Conservation (phyloP, 1,140 invertebrate genomes). For the Drosophila prosaltans region DNA sequence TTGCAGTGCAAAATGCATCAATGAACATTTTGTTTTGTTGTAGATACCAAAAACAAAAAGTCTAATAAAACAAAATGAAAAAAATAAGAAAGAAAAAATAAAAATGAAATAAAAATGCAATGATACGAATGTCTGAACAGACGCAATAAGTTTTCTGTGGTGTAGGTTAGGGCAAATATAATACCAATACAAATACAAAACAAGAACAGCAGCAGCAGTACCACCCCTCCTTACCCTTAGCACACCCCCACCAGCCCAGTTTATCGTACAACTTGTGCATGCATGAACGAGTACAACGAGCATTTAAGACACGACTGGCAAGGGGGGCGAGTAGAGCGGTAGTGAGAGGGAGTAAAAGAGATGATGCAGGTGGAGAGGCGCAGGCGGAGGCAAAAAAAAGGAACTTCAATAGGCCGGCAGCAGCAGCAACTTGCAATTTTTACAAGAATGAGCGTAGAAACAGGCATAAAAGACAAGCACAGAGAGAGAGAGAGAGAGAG, state of each 20-base stretch:
- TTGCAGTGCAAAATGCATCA: constrained; percentile 38
- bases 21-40: constrained; percentile 43
- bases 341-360: background rate
- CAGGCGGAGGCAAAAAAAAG: constrained; percentile 4
- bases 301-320: background rate
- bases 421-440: constrained; percentile 68
- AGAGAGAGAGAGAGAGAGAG: constrained; percentile 43
- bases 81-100: constrained; percentile 23
- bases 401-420: constrained; percentile 65
- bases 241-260: background rate
- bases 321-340: background rate
- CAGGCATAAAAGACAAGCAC: constrained; percentile 49
- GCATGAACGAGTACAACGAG: constrained; percentile 51
- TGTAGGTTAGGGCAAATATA: constrained; percentile 72
- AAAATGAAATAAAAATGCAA: constrained; percentile 6
- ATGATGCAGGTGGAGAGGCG: constrained; percentile 16
- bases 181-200: constrained; percentile 1
- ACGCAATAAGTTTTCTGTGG: constrained; percentile 76
- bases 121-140: constrained; percentile 52
- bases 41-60: constrained; percentile 17
- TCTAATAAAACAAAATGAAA: constrained; percentile 41
- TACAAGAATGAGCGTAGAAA: constrained; percentile 73
- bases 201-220: background rate
- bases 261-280: constrained; percentile 7
- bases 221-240: background rate